Percentiles rank a stretch among this genome's conserved stretches.
These are phyloP conservation scores for Sminthopsis crassicaudata DNA, from an alignment of 2,113 vertebrate species.

Conservation along the genomic window DNA sequence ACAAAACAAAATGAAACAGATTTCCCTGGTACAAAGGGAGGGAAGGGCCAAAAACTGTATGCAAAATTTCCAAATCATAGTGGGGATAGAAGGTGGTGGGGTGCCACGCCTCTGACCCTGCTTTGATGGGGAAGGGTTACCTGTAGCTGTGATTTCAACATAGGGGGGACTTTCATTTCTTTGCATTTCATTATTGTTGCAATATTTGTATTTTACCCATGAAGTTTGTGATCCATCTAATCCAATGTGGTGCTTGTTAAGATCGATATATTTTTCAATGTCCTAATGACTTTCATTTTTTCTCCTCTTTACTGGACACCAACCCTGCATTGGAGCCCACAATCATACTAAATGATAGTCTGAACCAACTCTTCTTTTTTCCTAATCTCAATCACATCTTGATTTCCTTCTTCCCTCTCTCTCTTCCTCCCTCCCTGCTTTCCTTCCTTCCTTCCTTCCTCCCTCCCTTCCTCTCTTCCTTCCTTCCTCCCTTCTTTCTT, in stretches of 20 bases:
- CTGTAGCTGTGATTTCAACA: neutral
- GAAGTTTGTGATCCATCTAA: neutral
- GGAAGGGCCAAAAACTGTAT: too few relatives aligned
- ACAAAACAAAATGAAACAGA: too few relatives aligned
- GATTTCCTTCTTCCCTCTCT: too few relatives aligned
- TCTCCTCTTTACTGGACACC: neutral
- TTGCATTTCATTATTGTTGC: neutral
- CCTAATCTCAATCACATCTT: too few relatives aligned
- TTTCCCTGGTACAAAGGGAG: too few relatives aligned
- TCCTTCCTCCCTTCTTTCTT: too few relatives aligned
- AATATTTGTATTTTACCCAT: neutral
- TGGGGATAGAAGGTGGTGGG: too few relatives aligned
- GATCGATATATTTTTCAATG: neutral
- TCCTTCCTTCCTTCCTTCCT: too few relatives aligned
- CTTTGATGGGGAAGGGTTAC: too few relatives aligned
- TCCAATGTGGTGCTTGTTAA: neutral
- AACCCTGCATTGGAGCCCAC: neutral
- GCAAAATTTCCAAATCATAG: too few relatives aligned
- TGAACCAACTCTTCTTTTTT: neutral
- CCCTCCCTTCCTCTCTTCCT: too few relatives aligned
- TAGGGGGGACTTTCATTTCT: neutral
- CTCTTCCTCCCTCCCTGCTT: accelerated
- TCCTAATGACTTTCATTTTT: neutral
- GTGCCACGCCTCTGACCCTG: too few relatives aligned
- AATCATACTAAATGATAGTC: neutral